Evolutionary conservation across 1,140 invertebrate species (phyloP), one percentile per base, ranked within the genome.

Genomic region (Drosophila bocki): DNA sequence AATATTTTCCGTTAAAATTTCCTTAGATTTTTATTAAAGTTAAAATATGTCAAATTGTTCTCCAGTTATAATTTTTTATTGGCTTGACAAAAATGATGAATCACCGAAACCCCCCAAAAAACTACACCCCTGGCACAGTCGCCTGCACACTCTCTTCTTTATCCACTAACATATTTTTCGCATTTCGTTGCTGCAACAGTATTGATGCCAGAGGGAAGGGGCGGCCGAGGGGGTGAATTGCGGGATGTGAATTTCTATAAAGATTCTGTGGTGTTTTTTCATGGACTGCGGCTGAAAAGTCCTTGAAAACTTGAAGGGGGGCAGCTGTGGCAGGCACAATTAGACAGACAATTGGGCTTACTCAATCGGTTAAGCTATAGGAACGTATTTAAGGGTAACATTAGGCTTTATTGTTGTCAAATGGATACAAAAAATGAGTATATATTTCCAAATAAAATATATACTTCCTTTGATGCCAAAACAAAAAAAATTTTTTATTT

Each of bases 281-380:
- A 58, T 50, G 62, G 67, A 17, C 54, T 59, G 35, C 19, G 51
- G 22, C 69, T 41, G 35, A 22, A 72, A 72, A 60, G 67, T 74
- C 53, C 70, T 74, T 74, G 68, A 72, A 72, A 74, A 72, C 53
- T 72, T 74, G 68, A 72, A 74, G 70, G 70, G 63, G 70, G 68
- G 45, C 70, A 74, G 70, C 70, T 74, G 68, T 74, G 68, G 68
- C 39, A 35, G 37, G 70, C 68, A 74, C 70, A 74, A 74, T 74
- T 74, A 74, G 67, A 74, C 68, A 74, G 68, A 74, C 70, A 74
- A 74, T 71, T 59, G 67, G 41, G 33, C 53, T 58, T 72, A 48
- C 67, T 19, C 51, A 39, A 72, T 72, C 68, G 45, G 68, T 33
- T 50, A 42, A 22, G 69, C 53, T 44, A 72, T 42, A 33, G 22